phyloP scores from a whole-genome alignment of 2,888 invertebrate genomes.

The Carterocephalus palaemon region DNA sequence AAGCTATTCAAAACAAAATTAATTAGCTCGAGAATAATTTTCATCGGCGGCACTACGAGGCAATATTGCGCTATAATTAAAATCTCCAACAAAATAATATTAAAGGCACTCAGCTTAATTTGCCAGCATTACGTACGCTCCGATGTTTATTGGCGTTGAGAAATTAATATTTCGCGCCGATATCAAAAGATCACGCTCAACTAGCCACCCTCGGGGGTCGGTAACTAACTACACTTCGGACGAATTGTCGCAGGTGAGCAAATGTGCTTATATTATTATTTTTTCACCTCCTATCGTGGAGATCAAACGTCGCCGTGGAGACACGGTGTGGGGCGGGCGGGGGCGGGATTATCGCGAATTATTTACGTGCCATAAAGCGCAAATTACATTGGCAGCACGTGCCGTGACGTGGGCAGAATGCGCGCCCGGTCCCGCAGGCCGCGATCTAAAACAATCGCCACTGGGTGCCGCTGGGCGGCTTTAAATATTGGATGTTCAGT shows the following conservation, averaged over 20 bases:
- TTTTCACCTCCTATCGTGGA: conserved; percentile 56
- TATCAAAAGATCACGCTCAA: conserved; percentile 77
- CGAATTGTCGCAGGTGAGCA: conserved; percentile 70
- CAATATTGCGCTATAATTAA: conserved; percentile 61
- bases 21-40: conserved; percentile 45
- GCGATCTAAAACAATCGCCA: conserved; percentile 52
- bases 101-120: conserved; percentile 73
- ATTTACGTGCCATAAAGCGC: conserved; percentile 75
- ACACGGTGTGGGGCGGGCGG: conserved; percentile 34
- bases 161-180: conserved; percentile 77
- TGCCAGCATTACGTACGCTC: conserved; percentile 71
- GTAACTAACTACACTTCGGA: conserved; percentile 65
- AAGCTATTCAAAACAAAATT: conserved; percentile 38
- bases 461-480: conserved; percentile 41
- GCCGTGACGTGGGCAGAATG: conserved; percentile 59
- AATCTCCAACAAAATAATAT: conserved; percentile 67
- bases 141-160: conserved; percentile 70
- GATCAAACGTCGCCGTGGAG: conserved; percentile 70
- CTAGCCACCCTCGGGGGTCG: conserved; percentile 66
- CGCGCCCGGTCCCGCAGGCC: conserved; percentile 44
- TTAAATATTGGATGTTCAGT: conserved; percentile 41
- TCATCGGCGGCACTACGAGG: conserved; percentile 42
- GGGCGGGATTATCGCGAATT: conserved; percentile 65
- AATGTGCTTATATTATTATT: conserved; percentile 74
- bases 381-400: conserved; percentile 69